Evolutionary conservation across 1,140 invertebrate genomes (phyloP).

Genomic region (Orussus abietinus): DNA sequence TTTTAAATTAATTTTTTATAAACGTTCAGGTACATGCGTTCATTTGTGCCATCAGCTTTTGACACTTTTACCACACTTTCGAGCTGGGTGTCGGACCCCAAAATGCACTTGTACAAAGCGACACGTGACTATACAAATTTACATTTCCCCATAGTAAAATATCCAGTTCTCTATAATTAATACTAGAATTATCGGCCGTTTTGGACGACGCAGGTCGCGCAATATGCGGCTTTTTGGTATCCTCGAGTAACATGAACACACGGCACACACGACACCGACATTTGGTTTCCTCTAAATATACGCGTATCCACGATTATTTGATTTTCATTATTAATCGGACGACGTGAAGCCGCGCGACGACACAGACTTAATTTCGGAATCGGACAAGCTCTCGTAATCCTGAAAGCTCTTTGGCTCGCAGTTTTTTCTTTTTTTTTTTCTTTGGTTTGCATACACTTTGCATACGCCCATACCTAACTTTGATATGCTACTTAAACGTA

Average conservation of each 20-base stretch:
- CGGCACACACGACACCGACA: constrained; percentile 37
- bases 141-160: constrained; percentile 44
- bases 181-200: constrained; percentile 28
- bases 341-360: too few species aligned
- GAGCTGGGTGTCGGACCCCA: too few species aligned
- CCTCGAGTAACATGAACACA: constrained; percentile 33
- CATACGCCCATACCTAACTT: constrained; percentile 13
- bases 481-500: constrained; percentile 35
- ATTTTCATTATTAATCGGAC: constrained; percentile 8
- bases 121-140: constrained; percentile 28
- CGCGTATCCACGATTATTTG: constrained; percentile 4
- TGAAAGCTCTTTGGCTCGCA: constrained; percentile 5
- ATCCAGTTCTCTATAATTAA: constrained; percentile 38
- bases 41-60: too few species aligned
- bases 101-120: constrained; percentile 10
- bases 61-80: too few species aligned
- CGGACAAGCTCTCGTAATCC: constrained; percentile 2
- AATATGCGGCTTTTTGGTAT: constrained; percentile 21
- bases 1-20: too few species aligned
- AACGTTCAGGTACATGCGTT: too few species aligned
- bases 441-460: constrained; percentile 6
- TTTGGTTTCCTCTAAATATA: too few species aligned
- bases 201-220: constrained; percentile 25
- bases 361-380: too few species aligned
- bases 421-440: constrained; percentile 18